Conservation (phyloP, 2,797 vertebrate genomes). For the Chromobotia macracanthus region DNA sequence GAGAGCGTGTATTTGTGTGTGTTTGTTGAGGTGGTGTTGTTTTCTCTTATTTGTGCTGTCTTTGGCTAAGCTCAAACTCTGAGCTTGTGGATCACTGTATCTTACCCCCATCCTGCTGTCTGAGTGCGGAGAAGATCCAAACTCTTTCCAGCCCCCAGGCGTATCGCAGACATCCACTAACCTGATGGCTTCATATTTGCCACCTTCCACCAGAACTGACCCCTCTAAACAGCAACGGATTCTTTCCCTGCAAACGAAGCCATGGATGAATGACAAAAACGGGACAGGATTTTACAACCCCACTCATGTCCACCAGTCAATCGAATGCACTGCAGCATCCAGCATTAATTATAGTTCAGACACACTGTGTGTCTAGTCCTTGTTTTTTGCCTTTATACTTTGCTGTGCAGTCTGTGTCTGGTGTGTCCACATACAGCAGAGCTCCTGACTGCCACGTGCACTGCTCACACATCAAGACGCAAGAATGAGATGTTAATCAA, state of each 20-base stretch:
- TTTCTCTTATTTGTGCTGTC: conserved; percentile 64
- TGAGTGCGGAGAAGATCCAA: conserved; percentile 44
- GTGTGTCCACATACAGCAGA: conserved; percentile 33
- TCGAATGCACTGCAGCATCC: conserved; percentile 32
- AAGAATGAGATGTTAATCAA: neutral
- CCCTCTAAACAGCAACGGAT: conserved; percentile 1
- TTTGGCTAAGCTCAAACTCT: conserved; percentile 44
- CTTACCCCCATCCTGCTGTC: conserved; percentile 55
- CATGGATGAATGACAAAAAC: conserved; percentile 7
- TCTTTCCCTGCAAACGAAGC: conserved; percentile 6
- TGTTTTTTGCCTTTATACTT: conserved; percentile 44
- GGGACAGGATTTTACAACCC: neutral
- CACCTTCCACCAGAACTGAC: conserved; percentile 21
- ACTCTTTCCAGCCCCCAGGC: conserved; percentile 43
- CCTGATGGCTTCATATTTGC: conserved; percentile 26
- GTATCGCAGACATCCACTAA: conserved; percentile 13
- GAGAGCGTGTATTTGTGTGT: conserved; percentile 71
- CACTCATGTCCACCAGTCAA: conserved; percentile 24
- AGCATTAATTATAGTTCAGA: conserved; percentile 22
- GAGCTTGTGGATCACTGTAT: conserved; percentile 63
- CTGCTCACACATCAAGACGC: conserved; percentile 22
- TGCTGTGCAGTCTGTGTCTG: conserved; percentile 48
- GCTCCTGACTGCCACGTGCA: conserved; percentile 30
- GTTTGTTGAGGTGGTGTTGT: conserved; percentile 74
- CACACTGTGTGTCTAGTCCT: conserved; percentile 19